Base-by-base conservation (phyloP, 2,113 vertebrate species). In the Peromyscus californicus region DNA sequence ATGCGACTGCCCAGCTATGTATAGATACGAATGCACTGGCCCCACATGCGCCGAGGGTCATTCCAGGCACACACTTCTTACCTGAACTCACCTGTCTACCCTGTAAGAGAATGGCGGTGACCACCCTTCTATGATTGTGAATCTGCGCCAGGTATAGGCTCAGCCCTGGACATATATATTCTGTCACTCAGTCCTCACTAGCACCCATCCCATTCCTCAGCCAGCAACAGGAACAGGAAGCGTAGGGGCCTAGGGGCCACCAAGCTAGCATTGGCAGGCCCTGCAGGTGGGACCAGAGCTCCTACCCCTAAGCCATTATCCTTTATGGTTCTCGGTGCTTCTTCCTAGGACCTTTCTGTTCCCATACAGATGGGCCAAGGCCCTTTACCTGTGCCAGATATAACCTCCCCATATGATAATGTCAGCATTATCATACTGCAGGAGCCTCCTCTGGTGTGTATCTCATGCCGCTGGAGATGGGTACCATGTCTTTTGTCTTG, bases 221-320 rank as follows among this genome's bases (percentile, higher is more conserved):
- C 7, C 19, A 0, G 24, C 17, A 42, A 72, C 0, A 6, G 59
- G 57, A 78, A 15, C 4, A 31, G 10, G 83, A 82, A 36, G 74
- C 45, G 31, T 8, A 17, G 24, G 69, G 48, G 42, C 9, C 26
- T 42, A 57, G 6, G 57, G 91, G 65, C 33, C 72, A 3, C 4
- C 0, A 48, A 9, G 65, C n/a, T 4, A 17, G 36, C 0, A 10
- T 51, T 7, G 6, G 33, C 0, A 7, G 24, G 24, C 39, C 13
- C 1, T 0, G 13, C 51, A 26, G 90, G 33, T 33, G 69, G 57
- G 24, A 31, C 48, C 13, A 11, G 83, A 3, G 42, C 1, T 42
- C 22, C 24, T 4, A 29, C 17, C 61, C n/a, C 67, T 57, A 12
- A 22, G 3, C 67, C 8, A 48, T 0, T 39, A 13, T 21, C 39